Evolutionary conservation across 1,140 invertebrate genomes (phyloP).

Genomic region (Leptopilina boulardi): DNA sequence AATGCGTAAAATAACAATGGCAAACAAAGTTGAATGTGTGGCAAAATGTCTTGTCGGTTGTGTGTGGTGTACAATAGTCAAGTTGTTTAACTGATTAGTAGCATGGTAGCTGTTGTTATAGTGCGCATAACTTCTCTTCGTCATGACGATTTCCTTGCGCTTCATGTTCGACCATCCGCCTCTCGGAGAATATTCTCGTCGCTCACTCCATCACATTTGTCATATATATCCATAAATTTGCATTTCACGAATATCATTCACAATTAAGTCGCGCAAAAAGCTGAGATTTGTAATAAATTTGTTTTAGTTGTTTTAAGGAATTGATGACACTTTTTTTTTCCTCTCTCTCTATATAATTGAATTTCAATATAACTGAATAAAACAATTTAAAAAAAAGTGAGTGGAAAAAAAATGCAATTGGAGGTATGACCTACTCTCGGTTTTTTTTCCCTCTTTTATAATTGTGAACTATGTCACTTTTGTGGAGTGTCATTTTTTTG

Average conservation of each 20-base stretch:
- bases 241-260: conserved; percentile 30
- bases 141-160: conserved; percentile 32
- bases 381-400: conserved; percentile 12
- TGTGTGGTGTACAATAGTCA: conserved; percentile 51
- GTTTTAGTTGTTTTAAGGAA: no score
- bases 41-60: conserved; percentile 46
- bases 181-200: not conserved
- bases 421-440: conserved; percentile 1
- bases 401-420: conserved; percentile 9
- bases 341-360: conserved; percentile 17
- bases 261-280: conserved; percentile 21
- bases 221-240: conserved; percentile 41
- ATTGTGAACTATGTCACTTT: not conserved
- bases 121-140: not conserved
- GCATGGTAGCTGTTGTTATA: not conserved
- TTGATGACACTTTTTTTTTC: not conserved
- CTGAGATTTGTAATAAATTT: no score
- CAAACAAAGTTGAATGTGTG: conserved; percentile 57
- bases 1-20: conserved; percentile 52
- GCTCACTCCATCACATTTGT: conserved; percentile 37
- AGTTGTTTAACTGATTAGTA: conserved; percentile 42
- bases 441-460: conserved; percentile 25
- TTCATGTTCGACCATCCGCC: conserved; percentile 16
- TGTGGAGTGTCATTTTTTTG: not conserved
- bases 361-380: conserved; percentile 34